phyloP scores from a whole-genome alignment of 2,113 vertebrate species.

The Anser brachyrhynchus region DNA sequence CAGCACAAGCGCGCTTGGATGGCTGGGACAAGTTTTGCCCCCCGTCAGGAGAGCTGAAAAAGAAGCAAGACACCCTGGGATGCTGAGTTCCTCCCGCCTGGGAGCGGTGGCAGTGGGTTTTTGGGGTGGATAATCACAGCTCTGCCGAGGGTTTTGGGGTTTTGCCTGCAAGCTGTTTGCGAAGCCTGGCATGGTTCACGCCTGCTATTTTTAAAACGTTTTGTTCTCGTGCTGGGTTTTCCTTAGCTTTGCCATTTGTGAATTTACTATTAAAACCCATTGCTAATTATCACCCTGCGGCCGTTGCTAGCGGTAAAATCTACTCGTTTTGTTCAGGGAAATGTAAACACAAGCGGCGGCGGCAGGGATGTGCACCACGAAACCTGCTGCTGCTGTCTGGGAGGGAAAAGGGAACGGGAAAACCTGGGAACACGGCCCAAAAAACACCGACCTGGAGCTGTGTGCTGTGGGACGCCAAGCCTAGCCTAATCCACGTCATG shows the following conservation, averaged over 20 bases:
- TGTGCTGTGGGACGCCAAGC: rapidly evolving
- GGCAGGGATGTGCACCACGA: rapidly evolving
- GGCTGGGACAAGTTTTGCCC: rapidly evolving
- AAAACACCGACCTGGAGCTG: neutral
- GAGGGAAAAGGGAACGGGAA: neutral
- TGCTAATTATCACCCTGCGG: neutral
- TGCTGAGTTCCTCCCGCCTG: neutral
- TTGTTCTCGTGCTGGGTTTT: neutral
- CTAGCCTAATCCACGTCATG: too few species aligned
- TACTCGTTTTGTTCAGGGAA: neutral
- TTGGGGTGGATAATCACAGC: neutral
- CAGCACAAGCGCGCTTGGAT: neutral
- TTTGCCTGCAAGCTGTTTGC: neutral
- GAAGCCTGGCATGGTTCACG: neutral
- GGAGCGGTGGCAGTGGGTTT: rapidly evolving
- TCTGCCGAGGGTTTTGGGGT: neutral
- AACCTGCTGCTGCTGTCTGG: neutral
- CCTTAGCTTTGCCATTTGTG: neutral
- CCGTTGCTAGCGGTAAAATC: rapidly evolving
- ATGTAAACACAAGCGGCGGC: rapidly evolving
- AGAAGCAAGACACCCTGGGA: neutral
- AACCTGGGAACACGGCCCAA: rapidly evolving
- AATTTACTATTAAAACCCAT: neutral
- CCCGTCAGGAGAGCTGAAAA: neutral
- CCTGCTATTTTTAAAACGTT: neutral